These are phyloP conservation scores for Phodopus roborovskii DNA, from an alignment of 2,113 vertebrate species.

Conservation along the genomic window DNA sequence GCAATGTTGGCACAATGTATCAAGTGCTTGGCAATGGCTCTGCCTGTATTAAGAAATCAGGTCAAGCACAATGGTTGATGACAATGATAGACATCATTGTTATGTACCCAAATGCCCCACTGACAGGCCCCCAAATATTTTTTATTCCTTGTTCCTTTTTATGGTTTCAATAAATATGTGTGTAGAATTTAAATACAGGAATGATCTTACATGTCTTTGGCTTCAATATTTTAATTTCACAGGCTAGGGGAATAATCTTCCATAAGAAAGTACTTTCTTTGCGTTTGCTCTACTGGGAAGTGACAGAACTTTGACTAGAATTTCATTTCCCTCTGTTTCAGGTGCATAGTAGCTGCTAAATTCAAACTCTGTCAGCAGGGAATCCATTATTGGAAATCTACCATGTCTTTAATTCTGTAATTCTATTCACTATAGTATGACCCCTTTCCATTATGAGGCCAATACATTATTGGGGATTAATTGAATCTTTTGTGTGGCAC, in stretches of 20 bases:
- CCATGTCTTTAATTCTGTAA: conserved; percentile 18
- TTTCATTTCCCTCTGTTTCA: conserved; percentile 44
- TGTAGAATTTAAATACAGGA: conserved; percentile 46
- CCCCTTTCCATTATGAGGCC: conserved; percentile 20
- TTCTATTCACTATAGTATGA: conserved; percentile 41
- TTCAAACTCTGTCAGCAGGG: conserved; percentile 24
- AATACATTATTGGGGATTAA: conserved; percentile 44
- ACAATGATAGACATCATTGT: conserved; percentile 26
- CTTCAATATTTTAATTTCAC: conserved; percentile 60
- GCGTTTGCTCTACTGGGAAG: conserved; percentile 38
- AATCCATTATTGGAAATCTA: conserved; percentile 40
- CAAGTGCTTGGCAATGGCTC: conserved; percentile 44
- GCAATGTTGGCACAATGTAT: conserved; percentile 17
- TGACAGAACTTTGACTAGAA: conserved; percentile 27
- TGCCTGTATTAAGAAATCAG: conserved; percentile 40
- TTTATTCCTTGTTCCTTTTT: conserved; percentile 24
- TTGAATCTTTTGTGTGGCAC: conserved; percentile 15
- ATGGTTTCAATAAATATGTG: conserved; percentile 8
- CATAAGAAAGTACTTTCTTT: conserved; percentile 25
- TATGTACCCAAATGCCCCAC: conserved; percentile 10
- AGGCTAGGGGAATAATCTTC: conserved; percentile 31
- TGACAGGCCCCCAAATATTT: background rate
- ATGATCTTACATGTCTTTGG: conserved; percentile 41
- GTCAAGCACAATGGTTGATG: conserved; percentile 32
- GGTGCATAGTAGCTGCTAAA: conserved; percentile 18